Evolutionary conservation across 2,888 invertebrate species (phyloP).

Genomic region (Ecdyonurus torrentis): DNA sequence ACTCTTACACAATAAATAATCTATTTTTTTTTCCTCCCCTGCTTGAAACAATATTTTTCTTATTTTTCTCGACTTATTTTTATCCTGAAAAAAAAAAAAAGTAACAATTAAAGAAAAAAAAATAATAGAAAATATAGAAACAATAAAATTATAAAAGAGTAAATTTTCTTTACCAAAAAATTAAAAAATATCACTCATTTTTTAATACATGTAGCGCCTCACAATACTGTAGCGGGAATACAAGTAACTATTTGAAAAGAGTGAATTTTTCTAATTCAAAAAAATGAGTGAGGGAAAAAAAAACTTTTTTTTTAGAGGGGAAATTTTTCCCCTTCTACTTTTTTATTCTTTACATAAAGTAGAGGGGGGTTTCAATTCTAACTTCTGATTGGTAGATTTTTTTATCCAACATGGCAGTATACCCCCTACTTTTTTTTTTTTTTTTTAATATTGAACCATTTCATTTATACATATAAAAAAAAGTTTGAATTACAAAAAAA

Average conservation of each 20-base stretch:
- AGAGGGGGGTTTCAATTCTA: not conserved
- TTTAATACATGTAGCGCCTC: not conserved
- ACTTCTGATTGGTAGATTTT: not conserved
- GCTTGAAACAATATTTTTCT: not conserved
- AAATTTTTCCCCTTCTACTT: not conserved
- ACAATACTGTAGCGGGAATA: not conserved
- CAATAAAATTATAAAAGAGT: no score
- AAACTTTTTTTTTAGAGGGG: not conserved
- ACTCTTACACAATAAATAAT: not conserved
- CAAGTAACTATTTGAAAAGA: not conserved
- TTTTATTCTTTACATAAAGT: not conserved
- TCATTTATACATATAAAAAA: not conserved
- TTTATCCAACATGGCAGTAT: not conserved
- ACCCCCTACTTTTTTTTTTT: not conserved
- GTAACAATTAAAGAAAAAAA: no score
- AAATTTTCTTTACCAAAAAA: no score
- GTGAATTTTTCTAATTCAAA: not conserved
- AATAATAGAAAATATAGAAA: no score
- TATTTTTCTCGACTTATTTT: no score
- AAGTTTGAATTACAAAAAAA: not conserved
- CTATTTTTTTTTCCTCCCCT: not conserved
- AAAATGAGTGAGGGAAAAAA: not conserved
- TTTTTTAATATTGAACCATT: not conserved
- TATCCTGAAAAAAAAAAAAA: no score
- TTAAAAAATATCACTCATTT: no score